phyloP scores from a whole-genome alignment of 2,113 vertebrate species.

The Chaetodon trifascialis region DNA sequence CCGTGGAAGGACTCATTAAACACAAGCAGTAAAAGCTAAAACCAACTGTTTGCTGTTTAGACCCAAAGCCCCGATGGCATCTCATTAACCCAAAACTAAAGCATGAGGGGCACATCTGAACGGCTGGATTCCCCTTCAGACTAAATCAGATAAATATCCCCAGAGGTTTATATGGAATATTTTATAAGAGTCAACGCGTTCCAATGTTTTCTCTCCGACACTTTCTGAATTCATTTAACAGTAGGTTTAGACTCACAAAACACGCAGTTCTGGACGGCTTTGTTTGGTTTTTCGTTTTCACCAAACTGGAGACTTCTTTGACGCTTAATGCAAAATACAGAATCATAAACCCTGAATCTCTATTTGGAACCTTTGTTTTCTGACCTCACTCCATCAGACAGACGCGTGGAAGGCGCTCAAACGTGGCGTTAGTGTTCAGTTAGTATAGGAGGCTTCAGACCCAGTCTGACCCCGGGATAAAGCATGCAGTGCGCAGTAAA shows the following conservation, averaged over 20 bases:
- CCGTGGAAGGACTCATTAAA: slow-evolving; percentile 52
- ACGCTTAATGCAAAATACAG: not conserved
- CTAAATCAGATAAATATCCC: not conserved
- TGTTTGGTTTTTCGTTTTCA: not conserved
- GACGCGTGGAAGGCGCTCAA: slow-evolving; percentile 12
- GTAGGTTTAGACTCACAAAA: not conserved
- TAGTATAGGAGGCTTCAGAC: slow-evolving; percentile 39
- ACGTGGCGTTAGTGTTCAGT: slow-evolving; percentile 53
- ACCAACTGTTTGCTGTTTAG: slow-evolving; percentile 62
- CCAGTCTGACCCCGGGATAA: slow-evolving; percentile 35
- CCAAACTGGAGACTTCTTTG: not conserved
- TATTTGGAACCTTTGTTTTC: not conserved
- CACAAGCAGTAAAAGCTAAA: slow-evolving; percentile 55
- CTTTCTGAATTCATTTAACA: not conserved
- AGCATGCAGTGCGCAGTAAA: not conserved
- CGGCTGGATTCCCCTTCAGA: not conserved
- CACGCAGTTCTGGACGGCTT: not conserved
- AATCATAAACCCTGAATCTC: not conserved
- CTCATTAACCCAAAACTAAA: not conserved
- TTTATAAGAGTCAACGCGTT: not conserved
- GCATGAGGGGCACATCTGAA: not conserved
- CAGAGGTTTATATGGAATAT: not conserved
- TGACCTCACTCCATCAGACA: not conserved
- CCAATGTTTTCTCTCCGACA: not conserved
- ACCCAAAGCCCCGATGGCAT: slow-evolving; percentile 35